phyloP scores from a whole-genome alignment of 2,113 vertebrate species.

The Cettia cetti region DNA sequence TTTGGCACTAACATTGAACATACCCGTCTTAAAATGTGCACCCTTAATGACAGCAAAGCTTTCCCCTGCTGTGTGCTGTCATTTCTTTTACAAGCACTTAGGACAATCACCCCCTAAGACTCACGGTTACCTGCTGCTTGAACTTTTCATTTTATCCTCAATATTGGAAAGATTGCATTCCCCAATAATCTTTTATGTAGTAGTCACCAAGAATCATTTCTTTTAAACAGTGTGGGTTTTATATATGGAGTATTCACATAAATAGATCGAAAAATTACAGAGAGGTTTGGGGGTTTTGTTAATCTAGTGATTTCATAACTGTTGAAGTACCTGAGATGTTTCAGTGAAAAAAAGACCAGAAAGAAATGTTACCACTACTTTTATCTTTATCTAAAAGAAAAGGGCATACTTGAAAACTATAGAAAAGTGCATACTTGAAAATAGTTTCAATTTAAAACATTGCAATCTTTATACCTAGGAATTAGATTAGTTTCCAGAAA shows the following conservation, averaged over 20 bases:
- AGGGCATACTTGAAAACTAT: neutral
- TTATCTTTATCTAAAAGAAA: neutral
- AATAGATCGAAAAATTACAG: neutral
- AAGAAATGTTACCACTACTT: neutral
- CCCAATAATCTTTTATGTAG: neutral
- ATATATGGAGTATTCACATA: neutral
- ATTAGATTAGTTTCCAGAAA: neutral
- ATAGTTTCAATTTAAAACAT: neutral
- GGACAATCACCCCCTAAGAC: fast-evolving
- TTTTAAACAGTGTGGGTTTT: neutral
- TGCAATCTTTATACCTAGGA: neutral
- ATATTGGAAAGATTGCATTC: neutral
- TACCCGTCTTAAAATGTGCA: neutral
- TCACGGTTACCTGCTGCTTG: neutral
- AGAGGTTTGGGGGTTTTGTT: neutral
- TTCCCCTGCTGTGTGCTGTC: neutral
- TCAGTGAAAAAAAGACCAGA: neutral
- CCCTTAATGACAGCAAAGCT: neutral
- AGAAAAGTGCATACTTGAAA: neutral
- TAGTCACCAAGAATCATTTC: neutral
- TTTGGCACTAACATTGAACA: neutral
- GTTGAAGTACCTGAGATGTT: neutral
- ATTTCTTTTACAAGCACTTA: neutral
- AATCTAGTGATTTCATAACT: neutral
- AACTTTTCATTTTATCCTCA: neutral